These are phyloP conservation scores for Drosophila sulfurigaster DNA, from an alignment of 1,140 invertebrate species.

Conservation along the genomic window DNA sequence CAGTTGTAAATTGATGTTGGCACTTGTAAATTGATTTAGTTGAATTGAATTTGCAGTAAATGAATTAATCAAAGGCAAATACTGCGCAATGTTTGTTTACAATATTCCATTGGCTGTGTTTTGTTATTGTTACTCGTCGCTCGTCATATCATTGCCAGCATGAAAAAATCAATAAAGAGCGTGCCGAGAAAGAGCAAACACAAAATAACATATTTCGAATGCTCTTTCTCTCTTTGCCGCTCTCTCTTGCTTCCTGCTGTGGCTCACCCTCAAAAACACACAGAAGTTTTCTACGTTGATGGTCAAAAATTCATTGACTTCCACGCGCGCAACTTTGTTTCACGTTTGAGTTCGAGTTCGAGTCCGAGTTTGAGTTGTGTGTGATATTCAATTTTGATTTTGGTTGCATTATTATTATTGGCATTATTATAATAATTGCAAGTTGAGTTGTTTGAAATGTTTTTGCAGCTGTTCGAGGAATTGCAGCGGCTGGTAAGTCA, in stretches of 20 bases:
- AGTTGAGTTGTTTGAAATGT: slow-evolving; percentile 44
- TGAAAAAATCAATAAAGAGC: slow-evolving; percentile 72
- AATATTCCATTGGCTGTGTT: slow-evolving; percentile 46
- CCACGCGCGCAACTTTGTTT: slow-evolving; percentile 40
- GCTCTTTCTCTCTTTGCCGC: slow-evolving; percentile 11
- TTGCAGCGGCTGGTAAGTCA: slow-evolving; percentile 68
- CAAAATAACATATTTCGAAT: neutral
- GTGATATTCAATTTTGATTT: slow-evolving; percentile 4
- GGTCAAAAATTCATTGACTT: slow-evolving; percentile 36
- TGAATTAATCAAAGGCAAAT: slow-evolving; percentile 40
- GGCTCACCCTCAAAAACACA: slow-evolving; percentile 1
- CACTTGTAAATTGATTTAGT: slow-evolving; percentile 10
- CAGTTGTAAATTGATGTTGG: neutral
- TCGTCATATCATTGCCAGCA: slow-evolving; percentile 54
- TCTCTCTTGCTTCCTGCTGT: neutral
- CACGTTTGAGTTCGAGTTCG: slow-evolving; percentile 40
- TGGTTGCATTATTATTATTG: neutral
- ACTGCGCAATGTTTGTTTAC: slow-evolving; percentile 26
- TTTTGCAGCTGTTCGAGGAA: slow-evolving; percentile 62
- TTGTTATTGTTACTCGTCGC: slow-evolving; percentile 19
- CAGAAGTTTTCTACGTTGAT: neutral
- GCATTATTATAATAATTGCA: neutral
- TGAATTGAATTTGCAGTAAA: slow-evolving; percentile 6
- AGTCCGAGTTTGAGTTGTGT: slow-evolving; percentile 6
- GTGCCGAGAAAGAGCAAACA: slow-evolving; percentile 21